These are phyloP conservation scores for Cheilinus undulatus DNA, from an alignment of 2,113 vertebrate genomes.

Conservation along the genomic window DNA sequence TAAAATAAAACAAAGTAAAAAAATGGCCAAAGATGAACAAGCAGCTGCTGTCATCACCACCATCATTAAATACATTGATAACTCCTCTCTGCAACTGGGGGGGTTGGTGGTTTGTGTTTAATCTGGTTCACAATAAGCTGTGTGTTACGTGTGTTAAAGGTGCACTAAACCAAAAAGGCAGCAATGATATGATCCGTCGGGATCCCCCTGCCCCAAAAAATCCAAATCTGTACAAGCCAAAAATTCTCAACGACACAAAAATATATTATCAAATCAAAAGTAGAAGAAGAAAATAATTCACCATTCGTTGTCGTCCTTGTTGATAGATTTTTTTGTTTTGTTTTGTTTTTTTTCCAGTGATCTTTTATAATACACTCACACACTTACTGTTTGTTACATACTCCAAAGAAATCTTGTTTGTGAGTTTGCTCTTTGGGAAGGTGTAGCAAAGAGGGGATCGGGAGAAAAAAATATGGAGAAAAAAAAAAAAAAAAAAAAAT, in stretches of 20 bases:
- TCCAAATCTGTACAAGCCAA: conserved; percentile 65
- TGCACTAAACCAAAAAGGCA: conserved; percentile 72
- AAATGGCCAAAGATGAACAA: conserved; percentile 34
- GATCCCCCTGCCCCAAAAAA: neutral
- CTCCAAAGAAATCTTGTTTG: conserved; percentile 34
- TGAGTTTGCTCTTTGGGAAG: conserved; percentile 61
- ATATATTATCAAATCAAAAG: conserved; percentile 75
- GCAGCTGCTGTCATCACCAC: conserved; percentile 54
- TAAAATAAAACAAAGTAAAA: neutral
- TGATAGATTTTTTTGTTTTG: conserved; percentile 17
- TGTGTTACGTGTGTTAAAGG: conserved; percentile 48
- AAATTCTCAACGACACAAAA: conserved; percentile 65
- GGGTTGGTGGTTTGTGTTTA: neutral
- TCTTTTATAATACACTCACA: conserved; percentile 51
- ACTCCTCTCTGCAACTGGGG: conserved; percentile 11
- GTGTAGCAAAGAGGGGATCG: conserved; percentile 4
- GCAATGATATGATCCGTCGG: conserved; percentile 67
- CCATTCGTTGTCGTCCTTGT: conserved; percentile 44
- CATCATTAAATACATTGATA: conserved; percentile 41
- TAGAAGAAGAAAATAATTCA: conserved; percentile 68
- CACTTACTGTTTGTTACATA: conserved; percentile 27
- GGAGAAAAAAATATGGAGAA: neutral
- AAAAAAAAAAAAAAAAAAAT: neutral
- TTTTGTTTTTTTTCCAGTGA: conserved; percentile 64
- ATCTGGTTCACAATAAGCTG: neutral